Base-by-base conservation (phyloP, 30 jellyfish, hydroid and myxozoan genomes). In the Chrysaora quinquecirrha region DNA sequence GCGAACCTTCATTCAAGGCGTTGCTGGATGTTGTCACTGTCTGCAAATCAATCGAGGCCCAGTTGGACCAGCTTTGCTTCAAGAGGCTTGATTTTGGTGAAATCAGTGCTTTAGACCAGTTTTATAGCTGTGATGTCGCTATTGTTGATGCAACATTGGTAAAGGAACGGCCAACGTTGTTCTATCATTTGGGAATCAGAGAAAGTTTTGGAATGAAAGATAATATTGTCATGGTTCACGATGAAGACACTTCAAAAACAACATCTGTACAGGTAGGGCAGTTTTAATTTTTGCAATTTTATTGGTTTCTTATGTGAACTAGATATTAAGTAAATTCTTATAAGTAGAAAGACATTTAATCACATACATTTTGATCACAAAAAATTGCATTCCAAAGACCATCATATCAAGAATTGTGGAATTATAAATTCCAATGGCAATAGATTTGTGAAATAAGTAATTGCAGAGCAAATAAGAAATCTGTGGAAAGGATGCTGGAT, bases 151-250 rank as follows among this genome's bases (percentile, higher is more conserved):
- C 89, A 18, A 73, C 99, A 21, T 86, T 67, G 29, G 73, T 70
- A 31, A 63, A 65, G 23, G 94, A 87, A 71, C 96, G 82, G 27
- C 89, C 96, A 9, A 70, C 99, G 23, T 72, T 94, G 78, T 94
- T 94, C 87, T 94, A 94, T 63, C 99, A 94, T 56, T 38, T 94
- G 85, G 99, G 99, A 0, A 97, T 94, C 6, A 87, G 99, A 33
- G 99, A 94, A 60, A 94, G 99, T 73, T 89, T 95, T 87, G 99
- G 99, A 52, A 85, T 94, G 99, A 94, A 87, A 43, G 99, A 87
- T 30, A 94, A 94, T 64, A 48, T 87, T 33, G 96, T 94, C 21
- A 78, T 94, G 27, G 93, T 88, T 0, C 64, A 84, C 20, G 97
- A 88, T 75, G 93, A 62, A 14, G 87, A 85, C 16, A 56, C 47